Conservation (phyloP, 1,140 invertebrate genomes). For the Luehdorfia chinensis region DNA sequence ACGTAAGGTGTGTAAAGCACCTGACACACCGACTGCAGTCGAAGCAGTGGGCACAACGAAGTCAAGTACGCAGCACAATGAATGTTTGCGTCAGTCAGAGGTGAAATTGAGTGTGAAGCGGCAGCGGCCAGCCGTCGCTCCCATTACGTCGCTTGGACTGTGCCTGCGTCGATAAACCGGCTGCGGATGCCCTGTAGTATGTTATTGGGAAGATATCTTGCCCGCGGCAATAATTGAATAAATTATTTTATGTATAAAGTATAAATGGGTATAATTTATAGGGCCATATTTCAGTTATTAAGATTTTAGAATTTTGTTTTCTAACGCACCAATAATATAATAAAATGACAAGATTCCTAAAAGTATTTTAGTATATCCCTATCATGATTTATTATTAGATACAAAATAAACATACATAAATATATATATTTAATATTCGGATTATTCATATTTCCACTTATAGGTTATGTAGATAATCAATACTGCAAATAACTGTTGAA, state of each 20-base stretch:
- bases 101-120: slow-evolving; percentile 76
- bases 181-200: slow-evolving; percentile 39
- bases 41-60: slow-evolving; percentile 16
- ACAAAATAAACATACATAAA: too few relatives aligned
- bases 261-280: not conserved
- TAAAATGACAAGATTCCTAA: too few relatives aligned
- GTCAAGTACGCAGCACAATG: slow-evolving; percentile 64
- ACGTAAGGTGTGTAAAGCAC: slow-evolving; percentile 36
- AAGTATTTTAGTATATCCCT: too few relatives aligned
- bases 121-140: slow-evolving; percentile 72
- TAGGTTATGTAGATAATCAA: too few relatives aligned
- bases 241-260: not conserved
- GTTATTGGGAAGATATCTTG: slow-evolving; percentile 7
- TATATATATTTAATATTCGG: too few relatives aligned
- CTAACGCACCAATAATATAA: too few relatives aligned
- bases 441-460: too few relatives aligned
- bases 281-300: not conserved
- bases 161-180: slow-evolving; percentile 61
- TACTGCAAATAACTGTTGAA: too few relatives aligned
- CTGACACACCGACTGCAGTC: slow-evolving; percentile 29
- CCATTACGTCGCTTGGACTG: slow-evolving; percentile 68
- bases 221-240: not conserved
- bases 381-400: too few relatives aligned
- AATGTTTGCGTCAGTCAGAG: slow-evolving; percentile 74
- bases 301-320: too few relatives aligned